Evolutionary conservation across 2,888 invertebrate species (phyloP).

Genomic region (Drosophila lacicola): DNA sequence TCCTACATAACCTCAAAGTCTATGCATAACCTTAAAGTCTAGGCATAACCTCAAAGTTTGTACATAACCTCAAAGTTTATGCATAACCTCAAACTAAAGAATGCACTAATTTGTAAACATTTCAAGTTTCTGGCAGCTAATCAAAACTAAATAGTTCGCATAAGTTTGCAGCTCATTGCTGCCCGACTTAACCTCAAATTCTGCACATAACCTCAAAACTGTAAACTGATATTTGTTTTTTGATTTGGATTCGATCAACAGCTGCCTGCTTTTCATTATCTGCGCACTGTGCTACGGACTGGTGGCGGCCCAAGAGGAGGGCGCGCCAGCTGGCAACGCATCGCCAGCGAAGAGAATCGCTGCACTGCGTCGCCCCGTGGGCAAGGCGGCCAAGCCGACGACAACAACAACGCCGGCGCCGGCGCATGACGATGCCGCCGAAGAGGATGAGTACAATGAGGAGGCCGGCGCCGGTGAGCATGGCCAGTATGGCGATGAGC

Average conservation of each 20-base stretch:
- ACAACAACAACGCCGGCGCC: conserved; percentile 82
- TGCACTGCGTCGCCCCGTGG: conserved; percentile 79
- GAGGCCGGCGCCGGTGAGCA: conserved; percentile 84
- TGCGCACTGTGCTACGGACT: conserved; percentile 75
- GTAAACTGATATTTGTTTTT: neutral
- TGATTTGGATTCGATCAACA: conserved; percentile 8
- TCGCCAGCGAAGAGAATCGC: conserved; percentile 75
- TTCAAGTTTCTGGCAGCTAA: neutral
- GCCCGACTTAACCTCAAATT: conserved; percentile 13
- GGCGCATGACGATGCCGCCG: conserved; percentile 74
- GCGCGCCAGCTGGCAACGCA: conserved; percentile 44
- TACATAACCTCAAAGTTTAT: neutral
- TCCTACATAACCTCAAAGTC: conserved; percentile 5
- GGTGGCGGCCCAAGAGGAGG: conserved; percentile 72
- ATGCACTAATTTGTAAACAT: neutral
- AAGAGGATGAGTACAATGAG: conserved; percentile 85
- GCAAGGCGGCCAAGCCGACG: conserved; percentile 74
- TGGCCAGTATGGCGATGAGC: conserved; percentile 85
- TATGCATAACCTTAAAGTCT: conserved; percentile 1
- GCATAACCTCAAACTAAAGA: neutral
- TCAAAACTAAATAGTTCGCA: neutral
- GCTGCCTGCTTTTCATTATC: conserved; percentile 79
- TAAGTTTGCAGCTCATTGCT: neutral
- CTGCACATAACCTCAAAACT: conserved; percentile 5
- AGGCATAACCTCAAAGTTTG: neutral